Percentiles rank a stretch among this genome's conserved stretches.
Evolutionary conservation across 2,888 invertebrate genomes (phyloP).

Genomic region (Elegia similella): DNA sequence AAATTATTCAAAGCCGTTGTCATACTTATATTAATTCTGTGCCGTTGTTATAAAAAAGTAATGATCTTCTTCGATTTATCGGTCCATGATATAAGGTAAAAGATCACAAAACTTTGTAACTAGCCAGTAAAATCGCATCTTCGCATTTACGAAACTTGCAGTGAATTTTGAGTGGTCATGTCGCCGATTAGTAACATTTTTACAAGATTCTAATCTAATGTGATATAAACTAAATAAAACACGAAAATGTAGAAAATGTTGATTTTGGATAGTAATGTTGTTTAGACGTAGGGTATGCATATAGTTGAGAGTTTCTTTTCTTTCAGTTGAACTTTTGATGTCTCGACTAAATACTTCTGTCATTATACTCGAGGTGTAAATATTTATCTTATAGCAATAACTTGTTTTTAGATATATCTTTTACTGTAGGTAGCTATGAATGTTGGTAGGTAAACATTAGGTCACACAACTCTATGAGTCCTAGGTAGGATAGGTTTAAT

Average conservation of each 20-base stretch:
- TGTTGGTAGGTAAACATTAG: slow-evolving; percentile 24
- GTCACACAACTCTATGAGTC: slow-evolving; percentile 24
- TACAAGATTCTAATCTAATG: slow-evolving; percentile 78
- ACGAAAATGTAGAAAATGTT: slow-evolving; percentile 51
- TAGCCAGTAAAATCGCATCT: neutral
- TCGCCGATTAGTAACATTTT: slow-evolving; percentile 33
- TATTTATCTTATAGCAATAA: slow-evolving; percentile 66
- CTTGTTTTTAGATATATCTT: slow-evolving; percentile 49
- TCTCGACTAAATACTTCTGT: slow-evolving; percentile 38
- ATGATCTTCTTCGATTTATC: no score
- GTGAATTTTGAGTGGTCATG: slow-evolving; percentile 21
- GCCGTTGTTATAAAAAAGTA: no score
- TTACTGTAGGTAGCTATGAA: slow-evolving; percentile 28
- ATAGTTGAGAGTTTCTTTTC: slow-evolving; percentile 41
- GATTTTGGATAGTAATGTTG: slow-evolving; percentile 39
- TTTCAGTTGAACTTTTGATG: slow-evolving; percentile 60
- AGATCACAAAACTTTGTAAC: neutral
- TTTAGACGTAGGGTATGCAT: slow-evolving; percentile 31
- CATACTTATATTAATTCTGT: no score
- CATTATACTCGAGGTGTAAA: slow-evolving; percentile 53
- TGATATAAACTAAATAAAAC: slow-evolving; percentile 66
- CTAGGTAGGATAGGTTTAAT: neutral
- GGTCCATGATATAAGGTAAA: neutral
- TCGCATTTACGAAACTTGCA: slow-evolving; percentile 1
- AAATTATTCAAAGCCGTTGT: neutral